A percentile compares a stretch with the other conserved stretches of the same genome.
These are phyloP conservation scores for Aselliscus stoliczkanus DNA, from an alignment of 2,797 vertebrate species.

Conservation along the genomic window DNA sequence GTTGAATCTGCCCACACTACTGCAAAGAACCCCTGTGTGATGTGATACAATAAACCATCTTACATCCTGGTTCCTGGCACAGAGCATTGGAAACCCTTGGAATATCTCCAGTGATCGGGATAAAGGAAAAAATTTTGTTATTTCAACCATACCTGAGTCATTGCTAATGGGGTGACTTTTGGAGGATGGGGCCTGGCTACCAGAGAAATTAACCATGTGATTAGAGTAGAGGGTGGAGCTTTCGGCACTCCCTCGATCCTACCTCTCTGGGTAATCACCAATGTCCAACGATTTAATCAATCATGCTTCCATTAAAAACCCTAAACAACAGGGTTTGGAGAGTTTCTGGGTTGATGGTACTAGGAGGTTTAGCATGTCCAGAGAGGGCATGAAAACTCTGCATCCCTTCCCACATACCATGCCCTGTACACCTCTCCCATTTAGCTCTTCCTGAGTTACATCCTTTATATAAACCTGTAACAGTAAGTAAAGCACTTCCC, in stretches of 20 bases:
- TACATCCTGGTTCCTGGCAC: not conserved
- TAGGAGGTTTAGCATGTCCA: not conserved
- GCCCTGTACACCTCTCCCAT: not conserved
- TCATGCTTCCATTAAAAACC: not conserved
- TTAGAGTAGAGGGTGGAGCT: not conserved
- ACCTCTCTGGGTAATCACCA: not conserved
- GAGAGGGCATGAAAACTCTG: not conserved
- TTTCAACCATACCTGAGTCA: not conserved
- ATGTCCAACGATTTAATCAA: not conserved
- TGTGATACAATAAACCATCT: not conserved
- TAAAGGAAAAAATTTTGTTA: not conserved
- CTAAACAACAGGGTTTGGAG: not conserved
- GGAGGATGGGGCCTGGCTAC: not conserved
- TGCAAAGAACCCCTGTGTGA: not conserved
- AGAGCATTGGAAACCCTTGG: not conserved
- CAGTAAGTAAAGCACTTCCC: not conserved
- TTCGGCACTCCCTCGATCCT: too few species aligned
- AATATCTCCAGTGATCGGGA: not conserved
- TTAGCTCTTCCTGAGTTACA: not conserved
- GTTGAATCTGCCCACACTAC: not conserved
- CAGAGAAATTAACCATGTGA: too few species aligned
- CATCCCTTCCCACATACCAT: not conserved
- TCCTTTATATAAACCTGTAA: not conserved
- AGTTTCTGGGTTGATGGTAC: not conserved
- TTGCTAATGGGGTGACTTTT: not conserved